Evolutionary conservation across 2,113 vertebrate species (phyloP).

Genomic region (Lepus timidus): DNA sequence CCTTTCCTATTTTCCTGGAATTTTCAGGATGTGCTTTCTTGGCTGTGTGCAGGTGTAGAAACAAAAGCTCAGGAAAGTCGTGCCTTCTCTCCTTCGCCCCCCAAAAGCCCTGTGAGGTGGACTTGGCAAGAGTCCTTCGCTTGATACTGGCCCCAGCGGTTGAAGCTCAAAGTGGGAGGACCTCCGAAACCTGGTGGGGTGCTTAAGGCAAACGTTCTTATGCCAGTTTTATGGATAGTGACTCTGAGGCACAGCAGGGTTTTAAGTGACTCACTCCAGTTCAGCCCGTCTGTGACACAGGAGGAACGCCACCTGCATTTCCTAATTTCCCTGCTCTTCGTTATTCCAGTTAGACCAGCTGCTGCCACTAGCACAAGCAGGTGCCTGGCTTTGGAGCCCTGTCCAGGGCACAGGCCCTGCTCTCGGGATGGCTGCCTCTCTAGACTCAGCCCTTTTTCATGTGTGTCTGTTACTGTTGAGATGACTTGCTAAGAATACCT

Average conservation of each 20-base stretch:
- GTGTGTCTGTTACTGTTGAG: not conserved
- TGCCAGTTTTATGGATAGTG: conserved; percentile 23
- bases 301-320: not conserved
- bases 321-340: conserved; percentile 43
- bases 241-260: conserved; percentile 4
- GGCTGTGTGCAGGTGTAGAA: not conserved
- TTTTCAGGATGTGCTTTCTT: not conserved
- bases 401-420: not conserved
- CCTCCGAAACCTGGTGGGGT: not conserved
- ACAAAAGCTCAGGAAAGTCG: not conserved
- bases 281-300: conserved; percentile 33
- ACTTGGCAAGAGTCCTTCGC: not conserved
- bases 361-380: not conserved
- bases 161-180: not conserved
- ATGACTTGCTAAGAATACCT: conserved; percentile 36
- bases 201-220: not conserved
- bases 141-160: not conserved
- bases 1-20: conserved; percentile 26
- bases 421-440: not conserved
- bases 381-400: not conserved
- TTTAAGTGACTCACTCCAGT: conserved; percentile 42
- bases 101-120: not conserved
- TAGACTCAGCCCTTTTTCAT: not conserved
- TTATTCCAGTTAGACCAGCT: conserved; percentile 63
- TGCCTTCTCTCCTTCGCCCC: not conserved